These are phyloP conservation scores for Spialia ferax DNA, from an alignment of 2,888 invertebrate genomes.

Conservation along the genomic window DNA sequence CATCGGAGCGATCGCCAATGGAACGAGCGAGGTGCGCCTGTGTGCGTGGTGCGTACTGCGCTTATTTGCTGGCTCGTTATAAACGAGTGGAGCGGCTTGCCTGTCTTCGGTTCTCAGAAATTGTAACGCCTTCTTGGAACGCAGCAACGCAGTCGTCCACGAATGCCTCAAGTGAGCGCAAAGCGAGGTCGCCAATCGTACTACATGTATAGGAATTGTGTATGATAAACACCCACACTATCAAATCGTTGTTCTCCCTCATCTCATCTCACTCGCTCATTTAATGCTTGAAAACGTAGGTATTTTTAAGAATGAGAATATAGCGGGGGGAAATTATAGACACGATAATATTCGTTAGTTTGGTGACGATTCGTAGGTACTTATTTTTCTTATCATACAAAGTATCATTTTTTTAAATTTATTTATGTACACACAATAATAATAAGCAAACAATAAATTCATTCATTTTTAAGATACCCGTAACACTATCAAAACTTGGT, in stretches of 20 bases:
- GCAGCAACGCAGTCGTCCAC: conserved; percentile 76
- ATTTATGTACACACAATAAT: no score
- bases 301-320: conserved; percentile 37
- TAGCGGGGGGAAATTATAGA: no score
- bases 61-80: conserved; percentile 76
- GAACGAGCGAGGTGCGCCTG: conserved; percentile 47
- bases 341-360: no score
- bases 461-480: no score
- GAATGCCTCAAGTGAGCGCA: conserved; percentile 74
- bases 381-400: no score
- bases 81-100: conserved; percentile 74
- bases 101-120: conserved; percentile 84
- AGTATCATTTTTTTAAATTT: no score
- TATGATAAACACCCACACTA: conserved; percentile 63
- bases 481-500: background rate
- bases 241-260: conserved; percentile 49
- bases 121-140: conserved; percentile 86
- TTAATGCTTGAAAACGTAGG: conserved; percentile 41
- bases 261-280: conserved; percentile 50
- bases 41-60: conserved; percentile 73
- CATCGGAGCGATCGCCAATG: conserved; percentile 44
- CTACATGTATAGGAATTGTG: conserved; percentile 57
- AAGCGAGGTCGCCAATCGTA: conserved; percentile 77
- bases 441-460: no score
- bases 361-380: no score